Evolutionary conservation across 2,797 vertebrate species (phyloP), one percentile per base, ranked within the genome.

Genomic region (Sarcophilus harrisii): DNA sequence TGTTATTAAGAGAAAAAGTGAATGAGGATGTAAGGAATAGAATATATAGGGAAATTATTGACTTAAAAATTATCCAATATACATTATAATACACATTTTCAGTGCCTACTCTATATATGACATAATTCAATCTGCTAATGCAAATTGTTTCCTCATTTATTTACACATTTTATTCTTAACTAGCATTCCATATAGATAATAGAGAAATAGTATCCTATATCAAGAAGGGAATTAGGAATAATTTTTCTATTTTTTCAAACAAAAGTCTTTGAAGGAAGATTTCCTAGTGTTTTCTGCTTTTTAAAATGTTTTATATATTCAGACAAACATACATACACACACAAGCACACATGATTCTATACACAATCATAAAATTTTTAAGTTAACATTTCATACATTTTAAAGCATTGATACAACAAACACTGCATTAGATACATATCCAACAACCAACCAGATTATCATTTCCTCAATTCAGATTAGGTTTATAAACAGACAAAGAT

Each of bases 351-450:
- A n/a, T 16, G 62, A 4, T 66, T 66, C 4, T 32, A 66, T 14
- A 66, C 62, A 66, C 32, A 66, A 49, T 49, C 49, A 49, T 49
- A 49, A 49, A n/a, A n/a, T 66, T n/a, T 66, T 66, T n/a, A 66
- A 66, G 62, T n/a, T 73, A 38, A n/a, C 18, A 73, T 73, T 38
- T 16, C n/a, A 18, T n/a, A 73, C 14, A 38, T 91, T 59, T 32
- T 13, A 91, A 59, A 94, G 18, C 32, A 95, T 90, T 94, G 81
- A 49, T 62, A 93, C 92, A 90, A 87, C 57, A 60, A n/a, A 21
- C 54, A 58, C 3, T 95, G 29, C 10, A 90, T 52, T 30, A 16
- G 58, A 93, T 96, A 87, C 91, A 55, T 9, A 57, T 89, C 94
- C 32, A 92, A 60, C 90, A 58, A 12, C 16, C 28, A 87, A 87